phyloP scores from a whole-genome alignment of 1,140 invertebrate species.

The Cataglyphis hispanica region DNA sequence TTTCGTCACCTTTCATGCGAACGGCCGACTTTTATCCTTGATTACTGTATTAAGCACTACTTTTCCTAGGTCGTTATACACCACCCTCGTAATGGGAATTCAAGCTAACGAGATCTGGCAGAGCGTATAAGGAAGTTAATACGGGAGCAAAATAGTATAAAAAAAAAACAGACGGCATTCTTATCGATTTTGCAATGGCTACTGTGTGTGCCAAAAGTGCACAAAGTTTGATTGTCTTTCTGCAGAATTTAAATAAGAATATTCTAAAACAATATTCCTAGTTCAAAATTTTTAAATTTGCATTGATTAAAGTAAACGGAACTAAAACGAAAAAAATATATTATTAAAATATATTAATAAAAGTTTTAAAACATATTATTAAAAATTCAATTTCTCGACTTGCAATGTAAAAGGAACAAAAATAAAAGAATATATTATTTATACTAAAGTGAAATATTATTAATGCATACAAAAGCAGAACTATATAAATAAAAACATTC shows the following conservation, averaged over 20 bases:
- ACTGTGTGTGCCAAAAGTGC: background rate
- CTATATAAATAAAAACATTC: constrained; percentile 6
- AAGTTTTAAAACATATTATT: too few relatives aligned
- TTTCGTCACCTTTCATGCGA: constrained; percentile 44
- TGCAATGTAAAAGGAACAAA: background rate
- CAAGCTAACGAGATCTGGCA: constrained; percentile 46
- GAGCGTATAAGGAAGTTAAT: constrained; percentile 41
- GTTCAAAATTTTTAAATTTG: background rate
- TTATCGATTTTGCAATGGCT: constrained; percentile 25
- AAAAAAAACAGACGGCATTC: constrained; percentile 28
- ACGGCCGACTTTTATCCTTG: constrained; percentile 2
- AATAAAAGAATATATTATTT: background rate
- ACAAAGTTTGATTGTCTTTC: background rate
- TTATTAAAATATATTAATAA: too few relatives aligned
- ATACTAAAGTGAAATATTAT: background rate
- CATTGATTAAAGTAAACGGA: background rate
- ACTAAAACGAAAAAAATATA: background rate
- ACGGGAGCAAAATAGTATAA: background rate
- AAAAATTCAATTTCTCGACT: background rate
- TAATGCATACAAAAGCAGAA: constrained; percentile 31
- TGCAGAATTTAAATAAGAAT: background rate
- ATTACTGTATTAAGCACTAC: constrained; percentile 54
- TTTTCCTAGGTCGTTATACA: constrained; percentile 43
- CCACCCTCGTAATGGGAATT: constrained; percentile 3
- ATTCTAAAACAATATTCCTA: background rate